phyloP scores from a whole-genome alignment of 1,140 invertebrate species.

The Drosophila kurseongensis region DNA sequence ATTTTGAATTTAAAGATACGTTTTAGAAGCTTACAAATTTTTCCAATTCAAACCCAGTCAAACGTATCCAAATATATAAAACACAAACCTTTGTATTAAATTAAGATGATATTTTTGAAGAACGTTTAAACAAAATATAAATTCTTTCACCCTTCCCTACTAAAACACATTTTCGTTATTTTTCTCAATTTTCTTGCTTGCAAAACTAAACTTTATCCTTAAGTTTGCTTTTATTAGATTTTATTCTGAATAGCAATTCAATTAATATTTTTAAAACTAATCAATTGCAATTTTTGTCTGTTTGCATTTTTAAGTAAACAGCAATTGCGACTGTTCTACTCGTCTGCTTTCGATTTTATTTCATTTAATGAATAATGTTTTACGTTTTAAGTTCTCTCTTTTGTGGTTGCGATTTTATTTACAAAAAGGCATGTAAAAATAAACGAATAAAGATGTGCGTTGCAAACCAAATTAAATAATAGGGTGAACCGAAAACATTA shows the following conservation, averaged over 20 bases:
- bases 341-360: constrained; percentile 62
- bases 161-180: constrained; percentile 38
- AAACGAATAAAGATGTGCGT: constrained; percentile 49
- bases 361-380: constrained; percentile 76
- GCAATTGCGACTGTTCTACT: constrained; percentile 57
- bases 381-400: constrained; percentile 46
- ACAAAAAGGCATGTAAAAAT: constrained; percentile 67
- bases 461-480: constrained; percentile 41
- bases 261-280: constrained; percentile 73
- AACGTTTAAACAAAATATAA: not conserved
- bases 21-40: no score
- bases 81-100: no score
- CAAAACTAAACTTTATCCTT: constrained; percentile 75
- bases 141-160: not conserved
- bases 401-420: constrained; percentile 70
- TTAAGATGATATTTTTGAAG: no score
- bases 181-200: constrained; percentile 59
- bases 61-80: no score
- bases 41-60: no score
- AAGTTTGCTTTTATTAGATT: constrained; percentile 66
- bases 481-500: constrained; percentile 5
- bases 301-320: constrained; percentile 21
- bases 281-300: constrained; percentile 61
- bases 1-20: no score
- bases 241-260: constrained; percentile 65